These are phyloP conservation scores for Thryonomys swinderianus DNA, from an alignment of 2,113 vertebrate genomes.

Conservation along the genomic window DNA sequence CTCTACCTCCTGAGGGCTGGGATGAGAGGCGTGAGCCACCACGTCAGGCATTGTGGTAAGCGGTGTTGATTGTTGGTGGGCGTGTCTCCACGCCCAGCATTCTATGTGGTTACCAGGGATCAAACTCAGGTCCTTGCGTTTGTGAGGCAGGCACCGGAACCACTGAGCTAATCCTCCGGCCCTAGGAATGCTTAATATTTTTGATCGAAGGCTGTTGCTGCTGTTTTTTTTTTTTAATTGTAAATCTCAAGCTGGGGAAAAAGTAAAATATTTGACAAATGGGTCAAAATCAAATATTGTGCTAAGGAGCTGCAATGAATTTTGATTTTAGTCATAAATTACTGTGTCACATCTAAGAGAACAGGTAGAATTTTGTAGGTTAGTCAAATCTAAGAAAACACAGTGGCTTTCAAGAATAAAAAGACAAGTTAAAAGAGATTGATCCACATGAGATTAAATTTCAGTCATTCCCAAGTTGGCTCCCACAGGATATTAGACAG, in stretches of 20 bases:
- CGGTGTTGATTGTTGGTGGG: no score
- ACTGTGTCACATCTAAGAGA: neutral
- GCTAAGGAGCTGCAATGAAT: slow-evolving; percentile 54
- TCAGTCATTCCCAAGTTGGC: slow-evolving; percentile 67
- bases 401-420: slow-evolving; percentile 58
- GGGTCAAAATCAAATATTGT: slow-evolving; percentile 61
- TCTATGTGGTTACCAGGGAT: no score
- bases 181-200: slow-evolving; percentile 46
- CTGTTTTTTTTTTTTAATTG: neutral
- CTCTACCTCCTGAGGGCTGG: no score
- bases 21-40: no score
- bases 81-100: no score
- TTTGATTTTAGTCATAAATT: neutral
- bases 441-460: slow-evolving; percentile 65
- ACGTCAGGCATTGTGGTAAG: no score
- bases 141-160: no score
- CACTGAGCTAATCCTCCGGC: no score
- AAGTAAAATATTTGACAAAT: slow-evolving; percentile 48
- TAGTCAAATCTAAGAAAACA: slow-evolving; percentile 28
- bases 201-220: slow-evolving; percentile 28
- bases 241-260: slow-evolving; percentile 48
- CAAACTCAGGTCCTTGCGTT: no score
- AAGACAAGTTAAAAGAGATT: slow-evolving; percentile 76
- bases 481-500: slow-evolving; percentile 43
- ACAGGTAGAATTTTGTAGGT: slow-evolving; percentile 10